Evolutionary conservation across 2,888 invertebrate species (phyloP).

Genomic region (Cephus pygmeus): DNA sequence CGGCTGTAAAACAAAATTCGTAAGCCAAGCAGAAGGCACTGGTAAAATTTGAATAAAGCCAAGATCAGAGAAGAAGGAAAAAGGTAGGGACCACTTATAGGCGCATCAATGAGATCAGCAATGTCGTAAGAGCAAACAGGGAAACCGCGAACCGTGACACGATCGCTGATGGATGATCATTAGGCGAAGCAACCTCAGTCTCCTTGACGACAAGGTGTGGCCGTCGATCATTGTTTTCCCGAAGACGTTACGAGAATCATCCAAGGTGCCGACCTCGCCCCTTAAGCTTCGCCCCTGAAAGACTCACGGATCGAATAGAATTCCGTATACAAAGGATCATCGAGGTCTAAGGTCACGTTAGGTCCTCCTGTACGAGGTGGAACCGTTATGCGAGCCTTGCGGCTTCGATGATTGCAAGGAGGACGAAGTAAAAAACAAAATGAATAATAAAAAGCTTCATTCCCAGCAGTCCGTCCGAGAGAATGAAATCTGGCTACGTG

Average conservation of each 20-base stretch:
- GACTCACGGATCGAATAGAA: neutral
- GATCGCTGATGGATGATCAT: slow-evolving; percentile 21
- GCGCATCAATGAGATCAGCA: slow-evolving; percentile 44
- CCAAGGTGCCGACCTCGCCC: neutral
- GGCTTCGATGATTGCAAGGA: neutral
- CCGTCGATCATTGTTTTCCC: neutral
- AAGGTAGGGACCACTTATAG: neutral
- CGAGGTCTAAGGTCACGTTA: neutral
- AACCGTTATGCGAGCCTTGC: neutral
- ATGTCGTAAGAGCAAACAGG: slow-evolving; percentile 45
- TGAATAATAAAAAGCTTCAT: neutral
- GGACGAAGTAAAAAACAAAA: neutral
- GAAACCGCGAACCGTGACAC: slow-evolving; percentile 41
- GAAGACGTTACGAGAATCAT: neutral
- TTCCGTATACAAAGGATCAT: neutral
- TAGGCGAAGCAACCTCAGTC: neutral
- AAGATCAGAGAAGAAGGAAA: neutral
- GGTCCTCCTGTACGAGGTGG: neutral
- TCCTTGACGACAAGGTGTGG: neutral
- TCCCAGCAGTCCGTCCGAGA: neutral
- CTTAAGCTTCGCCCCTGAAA: neutral
- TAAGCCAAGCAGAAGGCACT: too few species aligned
- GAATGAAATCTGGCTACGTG: neutral
- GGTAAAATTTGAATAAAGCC: neutral
- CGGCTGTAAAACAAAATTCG: too few species aligned